These are phyloP conservation scores for Prostheceraeus crozeri DNA, from an alignment of 2,888 invertebrate species.

Conservation along the genomic window DNA sequence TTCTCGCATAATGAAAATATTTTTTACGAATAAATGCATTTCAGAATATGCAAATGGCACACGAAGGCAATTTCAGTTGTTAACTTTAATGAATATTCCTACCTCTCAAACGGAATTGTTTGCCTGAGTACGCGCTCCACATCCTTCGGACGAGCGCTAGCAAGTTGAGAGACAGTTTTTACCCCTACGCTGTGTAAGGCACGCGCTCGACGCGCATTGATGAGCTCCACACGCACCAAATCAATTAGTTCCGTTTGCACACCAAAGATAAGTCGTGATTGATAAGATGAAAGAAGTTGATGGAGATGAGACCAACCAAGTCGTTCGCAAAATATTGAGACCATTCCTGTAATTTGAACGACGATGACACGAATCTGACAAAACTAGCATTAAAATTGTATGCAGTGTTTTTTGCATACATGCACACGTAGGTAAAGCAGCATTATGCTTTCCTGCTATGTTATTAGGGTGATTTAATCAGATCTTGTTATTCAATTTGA, in stretches of 20 bases:
- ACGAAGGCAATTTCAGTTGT: no score
- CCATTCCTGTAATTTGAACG: conserved; percentile 75
- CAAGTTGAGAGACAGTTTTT: conserved; percentile 70
- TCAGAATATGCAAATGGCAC: no score
- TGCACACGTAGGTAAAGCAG: no score
- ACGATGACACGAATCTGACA: no score
- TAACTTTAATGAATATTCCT: no score
- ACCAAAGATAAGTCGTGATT: conserved; percentile 84
- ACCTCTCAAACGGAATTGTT: conserved; percentile 24
- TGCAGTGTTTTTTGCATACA: no score
- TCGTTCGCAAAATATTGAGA: conserved; percentile 84
- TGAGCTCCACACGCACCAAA: conserved; percentile 68
- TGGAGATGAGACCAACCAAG: conserved; percentile 86
- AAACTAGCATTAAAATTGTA: no score
- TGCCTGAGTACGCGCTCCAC: conserved; percentile 67
- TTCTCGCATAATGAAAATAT: no score
- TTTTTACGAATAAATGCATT: no score
- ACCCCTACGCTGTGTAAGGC: conserved; percentile 73
- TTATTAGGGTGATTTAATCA: no score
- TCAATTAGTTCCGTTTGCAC: conserved; percentile 84
- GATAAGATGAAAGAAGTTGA: conserved; percentile 80
- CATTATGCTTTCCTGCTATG: no score
- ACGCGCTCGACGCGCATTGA: conserved; percentile 77
- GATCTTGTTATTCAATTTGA: no score
- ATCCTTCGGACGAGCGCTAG: conserved; percentile 65